Evolutionary conservation across 2,113 vertebrate genomes (phyloP), one percentile per base, ranked within the genome.

Genomic region (Barbus barbus): DNA sequence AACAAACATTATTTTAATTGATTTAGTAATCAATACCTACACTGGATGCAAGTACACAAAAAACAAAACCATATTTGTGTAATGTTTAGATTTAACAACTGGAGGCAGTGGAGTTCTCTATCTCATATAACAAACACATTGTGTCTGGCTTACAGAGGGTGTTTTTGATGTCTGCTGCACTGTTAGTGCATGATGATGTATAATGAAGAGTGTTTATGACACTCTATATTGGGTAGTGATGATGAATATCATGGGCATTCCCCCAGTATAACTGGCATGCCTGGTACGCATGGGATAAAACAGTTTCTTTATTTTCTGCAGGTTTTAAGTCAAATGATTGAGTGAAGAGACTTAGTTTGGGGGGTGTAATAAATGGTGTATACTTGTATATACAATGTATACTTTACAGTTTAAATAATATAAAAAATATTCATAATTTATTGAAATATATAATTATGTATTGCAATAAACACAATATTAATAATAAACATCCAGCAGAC

Each of bases 261-360:
- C 87, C 84, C 91, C 83, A 91, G 86, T 88, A 87, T 81, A 78
- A 88, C 78, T 81, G 81, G 88, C 81, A 84, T 71, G 5, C 16
- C 79, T 83, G 58, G 77, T 81, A 85, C 88, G 83, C 87, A 14
- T 12, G 85, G 87, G 89, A 92, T 86, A 90, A 78, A 88, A 84
- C 85, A 90, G 22, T 41, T 9, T 58, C 51, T 91, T 90, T 92
- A 87, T 87, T 87, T 85, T 89, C 84, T 85, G 85, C 69, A 81
- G 46, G 56, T 38, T 84, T 83, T 91, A 41, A 36, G 22, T 58
- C 12, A 5, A 24, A 58, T 9, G 2, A 18, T 20, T 41, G 36
- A 26, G 36, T 60, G 31, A 38, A 78, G 12, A 31, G 48, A 24
- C 31, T 46, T 44, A 36, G 75, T 78, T 78, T 41, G 31, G 5